Conservation (phyloP, 2,797 vertebrate species). For the Poeciliopsis paucimaculata region DNA sequence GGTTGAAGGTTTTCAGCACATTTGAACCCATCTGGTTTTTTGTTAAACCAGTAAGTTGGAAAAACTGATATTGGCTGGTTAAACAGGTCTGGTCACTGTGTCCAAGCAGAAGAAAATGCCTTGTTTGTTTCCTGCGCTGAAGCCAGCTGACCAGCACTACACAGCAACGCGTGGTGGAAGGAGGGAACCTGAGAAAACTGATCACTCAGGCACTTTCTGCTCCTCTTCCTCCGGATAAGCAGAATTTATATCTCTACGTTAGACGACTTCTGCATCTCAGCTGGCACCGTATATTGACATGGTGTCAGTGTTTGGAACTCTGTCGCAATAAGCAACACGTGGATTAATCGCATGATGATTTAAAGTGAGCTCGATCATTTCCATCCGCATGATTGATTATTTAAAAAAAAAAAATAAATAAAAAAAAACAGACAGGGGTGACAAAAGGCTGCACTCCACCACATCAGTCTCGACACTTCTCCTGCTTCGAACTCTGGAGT, state of each 20-base stretch:
- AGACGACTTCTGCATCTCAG: neutral
- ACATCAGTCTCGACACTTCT: too few relatives aligned
- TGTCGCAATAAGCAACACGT: neutral
- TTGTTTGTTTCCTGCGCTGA: neutral
- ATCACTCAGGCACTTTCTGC: neutral
- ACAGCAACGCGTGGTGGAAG: neutral
- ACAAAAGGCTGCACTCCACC: neutral
- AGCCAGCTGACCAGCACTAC: constrained; percentile 1
- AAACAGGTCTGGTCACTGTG: neutral
- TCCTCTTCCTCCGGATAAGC: neutral
- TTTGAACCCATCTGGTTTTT: neutral
- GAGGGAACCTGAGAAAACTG: neutral
- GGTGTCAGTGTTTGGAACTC: neutral
- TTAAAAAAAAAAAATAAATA: neutral
- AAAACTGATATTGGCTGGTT: neutral
- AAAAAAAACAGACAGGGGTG: neutral
- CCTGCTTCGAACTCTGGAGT: neutral
- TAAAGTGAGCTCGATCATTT: neutral
- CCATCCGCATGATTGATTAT: neutral
- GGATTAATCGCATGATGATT: neutral
- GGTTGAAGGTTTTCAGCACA: neutral
- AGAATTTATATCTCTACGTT: neutral
- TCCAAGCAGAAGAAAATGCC: neutral
- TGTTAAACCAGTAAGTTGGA: neutral
- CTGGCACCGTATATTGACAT: neutral